Conservation (phyloP, 2,113 vertebrate species). For the Collichthys lucidus region DNA sequence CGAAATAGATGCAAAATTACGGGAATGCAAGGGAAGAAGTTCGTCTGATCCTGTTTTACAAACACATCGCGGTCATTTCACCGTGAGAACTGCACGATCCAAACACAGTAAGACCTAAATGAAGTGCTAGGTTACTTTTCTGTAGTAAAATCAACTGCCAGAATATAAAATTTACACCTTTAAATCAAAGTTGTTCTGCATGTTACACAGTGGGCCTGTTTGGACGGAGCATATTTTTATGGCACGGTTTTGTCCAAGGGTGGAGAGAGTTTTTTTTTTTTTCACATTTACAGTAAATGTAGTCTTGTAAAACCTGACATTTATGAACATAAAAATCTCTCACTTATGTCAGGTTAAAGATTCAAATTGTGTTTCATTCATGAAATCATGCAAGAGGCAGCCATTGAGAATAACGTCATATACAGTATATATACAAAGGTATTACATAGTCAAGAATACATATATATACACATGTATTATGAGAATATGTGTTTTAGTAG, state of each 20-base stretch:
- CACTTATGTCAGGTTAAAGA: conserved; percentile 5
- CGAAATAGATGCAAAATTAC: neutral
- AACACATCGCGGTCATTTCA: neutral
- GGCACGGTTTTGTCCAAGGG: conserved; percentile 27
- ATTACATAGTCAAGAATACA: too few relatives aligned
- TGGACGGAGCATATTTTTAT: conserved; percentile 22
- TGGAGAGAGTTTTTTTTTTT: neutral
- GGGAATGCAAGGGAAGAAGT: too few relatives aligned
- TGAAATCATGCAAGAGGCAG: conserved; percentile 11
- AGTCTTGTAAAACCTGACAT: conserved; percentile 25
- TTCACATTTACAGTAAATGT: conserved; percentile 34
- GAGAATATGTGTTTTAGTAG: neutral
- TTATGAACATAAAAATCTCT: conserved; percentile 20
- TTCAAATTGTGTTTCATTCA: neutral
- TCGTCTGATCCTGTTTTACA: neutral
- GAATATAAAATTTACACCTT: conserved; percentile 26
- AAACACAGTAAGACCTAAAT: neutral
- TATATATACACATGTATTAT: neutral
- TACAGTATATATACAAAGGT: neutral
- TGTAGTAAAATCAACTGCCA: conserved; percentile 20
- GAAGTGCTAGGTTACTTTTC: conserved; percentile 2
- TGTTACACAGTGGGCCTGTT: conserved; percentile 20
- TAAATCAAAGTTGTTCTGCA: conserved; percentile 18
- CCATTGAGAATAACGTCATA: neutral
- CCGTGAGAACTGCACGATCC: neutral